Evolutionary conservation across 2,797 vertebrate genomes (phyloP).

Genomic region (Gorsachius magnificus): DNA sequence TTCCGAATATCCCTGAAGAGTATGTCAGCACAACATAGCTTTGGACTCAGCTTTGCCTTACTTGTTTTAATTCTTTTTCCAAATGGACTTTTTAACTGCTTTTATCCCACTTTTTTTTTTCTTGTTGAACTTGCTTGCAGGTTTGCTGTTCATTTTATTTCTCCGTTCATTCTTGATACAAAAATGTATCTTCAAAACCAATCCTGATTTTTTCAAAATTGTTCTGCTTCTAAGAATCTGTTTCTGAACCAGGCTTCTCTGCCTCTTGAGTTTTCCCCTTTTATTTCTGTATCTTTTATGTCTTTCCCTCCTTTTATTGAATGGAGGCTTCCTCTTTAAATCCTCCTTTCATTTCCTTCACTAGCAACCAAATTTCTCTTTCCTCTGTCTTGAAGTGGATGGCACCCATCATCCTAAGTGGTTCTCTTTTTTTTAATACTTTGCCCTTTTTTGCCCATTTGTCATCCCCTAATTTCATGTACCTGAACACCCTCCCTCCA

Average conservation of each 20-base stretch:
- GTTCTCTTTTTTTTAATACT: background rate
- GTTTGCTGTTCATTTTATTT: background rate
- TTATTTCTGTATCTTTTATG: background rate
- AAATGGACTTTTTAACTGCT: background rate
- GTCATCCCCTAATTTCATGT: background rate
- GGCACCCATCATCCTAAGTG: background rate
- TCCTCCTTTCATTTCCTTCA: background rate
- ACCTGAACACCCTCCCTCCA: background rate
- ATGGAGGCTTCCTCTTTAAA: background rate
- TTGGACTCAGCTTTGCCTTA: background rate
- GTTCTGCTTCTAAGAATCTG: background rate
- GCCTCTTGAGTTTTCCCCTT: background rate
- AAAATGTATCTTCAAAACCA: background rate
- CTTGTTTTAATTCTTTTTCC: background rate
- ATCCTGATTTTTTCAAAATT: background rate
- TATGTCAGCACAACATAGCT: background rate
- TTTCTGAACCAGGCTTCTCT: background rate
- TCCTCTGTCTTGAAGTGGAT: background rate
- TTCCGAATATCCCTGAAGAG: background rate
- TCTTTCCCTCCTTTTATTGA: background rate
- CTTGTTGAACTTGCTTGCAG: background rate
- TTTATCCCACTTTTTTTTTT: background rate
- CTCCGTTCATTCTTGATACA: background rate
- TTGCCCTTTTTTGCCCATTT: background rate
- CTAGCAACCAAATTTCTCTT: background rate